Evolutionary conservation across 2,113 vertebrate genomes (phyloP).

Genomic region (Rhodinocichla rosea): DNA sequence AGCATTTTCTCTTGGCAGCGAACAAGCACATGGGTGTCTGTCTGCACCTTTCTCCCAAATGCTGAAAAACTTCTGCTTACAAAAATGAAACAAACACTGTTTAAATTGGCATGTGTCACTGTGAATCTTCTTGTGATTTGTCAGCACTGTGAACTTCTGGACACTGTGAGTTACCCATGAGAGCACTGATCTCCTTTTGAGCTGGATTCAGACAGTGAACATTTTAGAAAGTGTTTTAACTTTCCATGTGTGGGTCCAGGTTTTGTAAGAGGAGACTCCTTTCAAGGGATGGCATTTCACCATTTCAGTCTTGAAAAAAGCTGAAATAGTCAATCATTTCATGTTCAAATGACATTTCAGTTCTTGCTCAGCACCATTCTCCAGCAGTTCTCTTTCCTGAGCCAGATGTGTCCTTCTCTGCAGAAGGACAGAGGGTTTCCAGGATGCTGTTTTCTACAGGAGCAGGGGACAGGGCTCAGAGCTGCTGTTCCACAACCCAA

Average conservation of each 20-base stretch:
- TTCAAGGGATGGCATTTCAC: background rate
- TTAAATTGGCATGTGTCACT: accelerated
- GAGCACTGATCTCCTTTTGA: background rate
- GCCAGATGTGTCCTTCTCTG: background rate
- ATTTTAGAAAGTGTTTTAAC: background rate
- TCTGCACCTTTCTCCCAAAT: background rate
- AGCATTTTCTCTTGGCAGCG: background rate
- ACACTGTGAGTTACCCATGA: accelerated
- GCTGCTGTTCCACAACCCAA: background rate
- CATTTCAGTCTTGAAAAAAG: background rate
- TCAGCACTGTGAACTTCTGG: background rate
- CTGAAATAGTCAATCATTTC: background rate
- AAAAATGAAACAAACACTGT: background rate
- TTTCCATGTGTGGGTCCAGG: accelerated
- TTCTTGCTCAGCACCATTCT: background rate
- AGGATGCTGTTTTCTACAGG: background rate
- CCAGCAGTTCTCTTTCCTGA: background rate
- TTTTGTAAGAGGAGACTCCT: background rate
- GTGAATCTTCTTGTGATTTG: background rate
- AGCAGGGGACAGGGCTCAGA: background rate
- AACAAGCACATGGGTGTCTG: background rate
- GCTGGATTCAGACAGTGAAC: background rate
- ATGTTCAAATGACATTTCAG: background rate
- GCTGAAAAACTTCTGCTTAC: background rate
- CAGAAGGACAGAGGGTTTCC: background rate